Base-by-base conservation (phyloP, 1,140 invertebrate genomes). In the Drosophila ficusphila region DNA sequence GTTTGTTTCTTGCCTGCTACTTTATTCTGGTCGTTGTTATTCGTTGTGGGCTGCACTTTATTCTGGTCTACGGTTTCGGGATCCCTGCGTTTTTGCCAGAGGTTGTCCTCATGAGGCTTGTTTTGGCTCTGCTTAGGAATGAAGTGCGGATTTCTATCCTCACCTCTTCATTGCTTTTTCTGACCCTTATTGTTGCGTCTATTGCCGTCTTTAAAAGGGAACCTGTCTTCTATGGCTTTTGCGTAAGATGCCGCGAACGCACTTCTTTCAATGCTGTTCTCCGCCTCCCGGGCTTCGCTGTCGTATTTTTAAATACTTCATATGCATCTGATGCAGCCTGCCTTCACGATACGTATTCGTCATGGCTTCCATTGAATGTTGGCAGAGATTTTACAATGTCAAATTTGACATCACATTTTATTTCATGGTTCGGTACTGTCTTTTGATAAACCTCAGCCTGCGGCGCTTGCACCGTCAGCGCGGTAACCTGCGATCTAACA, bases 141-240 rank as follows among this genome's bases (percentile, higher is more conserved):
- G 23, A 46, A 23, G 31, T 23, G n/a, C n/a, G 19, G 38, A 11
- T 56, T 56, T n/a, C n/a, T n/a, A n/a, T n/a, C n/a, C n/a, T n/a
- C n/a, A n/a, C n/a, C n/a, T n/a, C n/a, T n/a, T n/a, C n/a, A n/a
- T n/a, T n/a, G n/a, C n/a, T n/a, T n/a, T n/a, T n/a, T n/a, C n/a
- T n/a, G n/a, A n/a, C n/a, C n/a, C n/a, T n/a, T n/a, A n/a, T n/a
- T n/a, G n/a, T n/a, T n/a, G n/a, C n/a, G n/a, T n/a, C n/a, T n/a
- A n/a, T n/a, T n/a, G n/a, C n/a, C n/a, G n/a, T n/a, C n/a, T n/a
- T n/a, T n/a, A n/a, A n/a, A n/a, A n/a, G n/a, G n/a, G n/a, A n/a
- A n/a, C n/a, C n/a, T n/a, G n/a, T n/a, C n/a, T n/a, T n/a, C n/a
- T n/a, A n/a, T n/a, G n/a, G n/a, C n/a, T n/a, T n/a, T n/a, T n/a